Evolutionary conservation across 2,797 vertebrate species (phyloP).

Genomic region (Atherinosoma microstoma): DNA sequence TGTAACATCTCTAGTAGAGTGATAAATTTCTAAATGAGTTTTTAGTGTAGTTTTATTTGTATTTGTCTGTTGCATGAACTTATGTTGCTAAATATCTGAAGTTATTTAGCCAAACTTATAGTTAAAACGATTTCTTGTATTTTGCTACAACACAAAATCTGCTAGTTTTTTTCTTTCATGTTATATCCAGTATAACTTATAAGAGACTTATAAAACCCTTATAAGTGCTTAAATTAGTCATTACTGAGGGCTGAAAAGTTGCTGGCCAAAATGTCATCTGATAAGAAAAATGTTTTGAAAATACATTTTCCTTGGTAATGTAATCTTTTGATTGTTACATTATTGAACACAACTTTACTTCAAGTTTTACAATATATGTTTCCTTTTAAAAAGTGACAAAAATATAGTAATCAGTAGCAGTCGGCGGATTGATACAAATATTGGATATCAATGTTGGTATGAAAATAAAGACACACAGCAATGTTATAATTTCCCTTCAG

Average conservation of each 20-base stretch:
- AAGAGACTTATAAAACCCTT: too few species aligned
- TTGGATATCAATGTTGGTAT: too few species aligned
- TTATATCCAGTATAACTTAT: too few species aligned
- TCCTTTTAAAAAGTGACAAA: too few species aligned
- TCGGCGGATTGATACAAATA: too few species aligned
- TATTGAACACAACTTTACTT: background rate
- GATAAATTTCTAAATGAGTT: slow-evolving; percentile 34
- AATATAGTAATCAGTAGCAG: too few species aligned
- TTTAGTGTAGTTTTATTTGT: slow-evolving; percentile 9
- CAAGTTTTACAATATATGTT: background rate
- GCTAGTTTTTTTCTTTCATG: too few species aligned
- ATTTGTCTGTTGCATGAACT: background rate
- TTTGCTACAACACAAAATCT: too few species aligned
- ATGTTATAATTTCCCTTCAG: too few species aligned
- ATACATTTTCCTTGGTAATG: too few species aligned
- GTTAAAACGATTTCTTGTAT: background rate
- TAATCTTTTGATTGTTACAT: too few species aligned
- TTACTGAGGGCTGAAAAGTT: slow-evolving; percentile 39
- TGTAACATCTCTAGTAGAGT: slow-evolving; percentile 42
- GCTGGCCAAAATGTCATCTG: slow-evolving; percentile 27
- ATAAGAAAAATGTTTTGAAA: background rate
- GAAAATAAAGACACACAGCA: too few species aligned
- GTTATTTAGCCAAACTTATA: background rate
- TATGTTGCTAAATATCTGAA: background rate
- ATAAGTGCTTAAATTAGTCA: slow-evolving; percentile 7